Evolutionary conservation across 2,888 invertebrate species (phyloP).

Genomic region (Plusia festucae): DNA sequence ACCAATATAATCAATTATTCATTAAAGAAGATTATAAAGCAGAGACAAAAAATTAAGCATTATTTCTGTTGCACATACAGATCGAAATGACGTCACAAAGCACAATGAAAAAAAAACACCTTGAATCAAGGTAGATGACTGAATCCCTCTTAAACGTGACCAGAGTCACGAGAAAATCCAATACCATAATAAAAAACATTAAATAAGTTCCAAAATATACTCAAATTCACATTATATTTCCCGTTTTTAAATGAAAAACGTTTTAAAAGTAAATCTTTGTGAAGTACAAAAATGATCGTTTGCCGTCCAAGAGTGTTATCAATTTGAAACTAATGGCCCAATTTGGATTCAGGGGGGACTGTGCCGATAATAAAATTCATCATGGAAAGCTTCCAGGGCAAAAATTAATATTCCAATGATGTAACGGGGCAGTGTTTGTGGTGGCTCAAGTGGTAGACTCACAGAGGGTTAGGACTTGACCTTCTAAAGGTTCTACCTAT

Average conservation of each 20-base stretch:
- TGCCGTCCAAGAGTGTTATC: constrained; percentile 80
- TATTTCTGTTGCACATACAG: no score
- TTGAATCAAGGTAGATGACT: not conserved
- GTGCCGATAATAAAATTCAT: constrained; percentile 87
- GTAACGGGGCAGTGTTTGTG: constrained; percentile 79
- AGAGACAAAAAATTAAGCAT: no score
- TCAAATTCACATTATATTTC: constrained; percentile 62
- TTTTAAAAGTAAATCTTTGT: constrained; percentile 54
- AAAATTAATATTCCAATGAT: constrained; percentile 88
- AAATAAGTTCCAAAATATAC: constrained; percentile 21
- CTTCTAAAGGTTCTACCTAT: not conserved
- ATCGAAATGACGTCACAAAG: not conserved
- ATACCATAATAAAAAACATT: constrained; percentile 19
- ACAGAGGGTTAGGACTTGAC: constrained; percentile 19
- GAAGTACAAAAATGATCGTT: constrained; percentile 68
- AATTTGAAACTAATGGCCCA: constrained; percentile 85
- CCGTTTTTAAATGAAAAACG: constrained; percentile 59
- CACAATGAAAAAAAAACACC: no score
- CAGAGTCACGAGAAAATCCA: not conserved
- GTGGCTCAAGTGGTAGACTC: constrained; percentile 46
- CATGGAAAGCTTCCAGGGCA: constrained; percentile 83
- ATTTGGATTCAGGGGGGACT: constrained; percentile 85
- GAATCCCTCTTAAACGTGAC: not conserved
- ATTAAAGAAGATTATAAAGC: no score
- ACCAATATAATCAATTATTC: no score